These are phyloP conservation scores for Drosophila insularis DNA, from an alignment of 1,140 invertebrate genomes.

Conservation along the genomic window DNA sequence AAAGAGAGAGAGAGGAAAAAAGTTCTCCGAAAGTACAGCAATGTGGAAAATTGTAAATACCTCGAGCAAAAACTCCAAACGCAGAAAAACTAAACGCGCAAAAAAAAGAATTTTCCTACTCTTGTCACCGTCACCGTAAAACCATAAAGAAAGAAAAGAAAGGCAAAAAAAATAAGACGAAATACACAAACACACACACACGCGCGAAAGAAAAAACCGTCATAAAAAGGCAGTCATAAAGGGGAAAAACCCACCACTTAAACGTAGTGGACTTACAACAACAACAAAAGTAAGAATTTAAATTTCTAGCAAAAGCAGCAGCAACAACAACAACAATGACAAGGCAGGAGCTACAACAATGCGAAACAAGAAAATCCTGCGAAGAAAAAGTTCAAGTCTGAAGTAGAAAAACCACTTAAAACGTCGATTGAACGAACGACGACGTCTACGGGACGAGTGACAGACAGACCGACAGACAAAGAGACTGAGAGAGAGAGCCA, in stretches of 20 bases:
- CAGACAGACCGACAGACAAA: slow-evolving; percentile 23
- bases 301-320: slow-evolving; percentile 63
- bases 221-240: slow-evolving; percentile 74
- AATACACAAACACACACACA: slow-evolving; percentile 17
- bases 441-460: slow-evolving; percentile 40
- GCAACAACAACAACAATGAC: slow-evolving; percentile 33
- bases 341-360: slow-evolving; percentile 45
- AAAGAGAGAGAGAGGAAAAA: slow-evolving; percentile 29
- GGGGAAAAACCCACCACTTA: slow-evolving; percentile 77
- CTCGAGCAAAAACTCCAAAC: slow-evolving; percentile 76
- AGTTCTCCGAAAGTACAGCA: slow-evolving; percentile 74
- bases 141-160: slow-evolving; percentile 57
- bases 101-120: slow-evolving; percentile 77
- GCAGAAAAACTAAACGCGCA: slow-evolving; percentile 80
- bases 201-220: slow-evolving; percentile 53
- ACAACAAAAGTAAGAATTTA: slow-evolving; percentile 71
- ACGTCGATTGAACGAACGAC: slow-evolving; percentile 61
- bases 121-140: slow-evolving; percentile 57
- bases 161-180: slow-evolving; percentile 13
- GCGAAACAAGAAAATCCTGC: slow-evolving; percentile 69
- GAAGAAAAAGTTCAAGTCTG: slow-evolving; percentile 70
- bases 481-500: slow-evolving; percentile 26
- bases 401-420: slow-evolving; percentile 81
- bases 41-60: slow-evolving; percentile 81
- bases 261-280: slow-evolving; percentile 49